Conservation (phyloP, 2,113 vertebrate species). For the Pimephales promelas region DNA sequence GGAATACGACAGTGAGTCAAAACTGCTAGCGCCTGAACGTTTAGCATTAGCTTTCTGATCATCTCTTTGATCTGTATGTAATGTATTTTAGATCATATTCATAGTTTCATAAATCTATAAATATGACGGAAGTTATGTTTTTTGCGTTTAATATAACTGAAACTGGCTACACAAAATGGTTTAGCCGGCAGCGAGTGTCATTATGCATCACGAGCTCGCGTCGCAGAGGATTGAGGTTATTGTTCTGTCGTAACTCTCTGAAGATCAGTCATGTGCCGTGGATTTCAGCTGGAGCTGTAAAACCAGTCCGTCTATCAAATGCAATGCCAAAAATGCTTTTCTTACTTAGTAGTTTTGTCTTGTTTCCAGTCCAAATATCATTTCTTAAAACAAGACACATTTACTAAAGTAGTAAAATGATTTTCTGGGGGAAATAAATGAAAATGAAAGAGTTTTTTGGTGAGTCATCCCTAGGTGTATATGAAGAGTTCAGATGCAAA, state of each 20-base stretch:
- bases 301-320: not conserved
- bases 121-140: not conserved
- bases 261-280: conserved; percentile 5
- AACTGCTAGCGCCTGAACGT: not conserved
- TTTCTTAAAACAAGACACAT: too few species aligned
- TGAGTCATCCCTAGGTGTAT: too few species aligned
- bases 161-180: not conserved
- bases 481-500: too few species aligned
- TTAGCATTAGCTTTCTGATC: not conserved
- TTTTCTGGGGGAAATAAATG: too few species aligned
- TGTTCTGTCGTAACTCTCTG: not conserved
- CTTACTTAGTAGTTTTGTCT: too few species aligned
- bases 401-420: too few species aligned
- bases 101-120: not conserved
- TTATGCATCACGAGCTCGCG: conserved; percentile 1
- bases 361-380: too few species aligned
- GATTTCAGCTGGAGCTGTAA: conserved; percentile 4
- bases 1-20: conserved; percentile 80
- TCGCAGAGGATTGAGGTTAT: not conserved
- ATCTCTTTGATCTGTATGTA: not conserved
- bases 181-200: not conserved
- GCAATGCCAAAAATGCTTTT: not conserved
- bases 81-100: not conserved
- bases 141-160: not conserved
- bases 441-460: too few species aligned